Base-by-base conservation (phyloP, 2,888 invertebrate species). In the Euzophera pinguis region DNA sequence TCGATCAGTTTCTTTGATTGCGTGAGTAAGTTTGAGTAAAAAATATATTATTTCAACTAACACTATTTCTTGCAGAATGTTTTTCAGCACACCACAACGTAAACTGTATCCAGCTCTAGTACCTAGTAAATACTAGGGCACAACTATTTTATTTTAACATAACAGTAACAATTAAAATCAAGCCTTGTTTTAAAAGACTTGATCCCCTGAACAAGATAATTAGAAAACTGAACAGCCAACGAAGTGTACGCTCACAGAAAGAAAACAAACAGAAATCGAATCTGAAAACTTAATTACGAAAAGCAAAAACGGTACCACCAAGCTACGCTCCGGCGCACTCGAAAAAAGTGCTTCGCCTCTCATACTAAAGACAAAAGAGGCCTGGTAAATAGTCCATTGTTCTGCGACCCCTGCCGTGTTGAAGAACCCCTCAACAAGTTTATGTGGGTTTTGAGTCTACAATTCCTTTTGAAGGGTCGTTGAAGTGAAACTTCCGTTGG, bases 351-450 rank as follows among this genome's bases (percentile, higher is more conserved):
- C 69, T 63, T 61, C 61, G 62, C 63, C 69, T 70, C 75, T 74
- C 65, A 59, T 64, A 64, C 69, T 62, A 65, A 67, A 78, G 75
- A 86, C 85, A 87, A 88, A 84, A 73, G 73, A 61, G 32, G 41
- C 60, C 66, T 60, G 64, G 73, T 84, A 83, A 84, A 86, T 84
- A 82, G 81, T 78, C 76, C 69, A 84, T 86, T 86, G 87, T 85
- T 75, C 68, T 58, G 48, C 64, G 61, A 63, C 71, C 73, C 75
- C 73, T 61, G 62, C 61, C 60, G 67, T 65, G 62, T 58, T 61
- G 53, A 65, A 70, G 74, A 69, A 69, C 55, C 55, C 62, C 72
- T 77, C 74, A 69, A 74, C 71, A 71, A 75, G 76, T 80, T 81
- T 77, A 75, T 76, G 77, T 71, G 71, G 51, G 69, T 72, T 73